phyloP scores from a whole-genome alignment of 2,888 invertebrate species.

The Keiferia lycopersicella region DNA sequence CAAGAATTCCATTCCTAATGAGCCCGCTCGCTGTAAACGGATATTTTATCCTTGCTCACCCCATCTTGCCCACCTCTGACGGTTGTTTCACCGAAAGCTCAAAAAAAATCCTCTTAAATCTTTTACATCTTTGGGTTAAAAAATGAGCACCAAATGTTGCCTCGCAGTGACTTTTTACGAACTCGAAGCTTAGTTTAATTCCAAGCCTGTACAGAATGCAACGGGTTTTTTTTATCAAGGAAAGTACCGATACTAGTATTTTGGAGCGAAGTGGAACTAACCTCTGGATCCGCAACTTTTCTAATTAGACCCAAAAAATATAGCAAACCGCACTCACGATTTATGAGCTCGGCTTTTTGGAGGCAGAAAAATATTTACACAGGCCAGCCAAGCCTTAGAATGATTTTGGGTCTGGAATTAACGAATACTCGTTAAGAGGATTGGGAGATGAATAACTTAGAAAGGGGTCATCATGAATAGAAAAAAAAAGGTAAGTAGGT shows the following conservation, averaged over 20 bases:
- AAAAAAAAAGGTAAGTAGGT: background rate
- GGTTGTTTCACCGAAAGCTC: too few relatives aligned
- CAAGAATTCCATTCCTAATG: slow-evolving; percentile 70
- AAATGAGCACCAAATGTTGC: too few relatives aligned
- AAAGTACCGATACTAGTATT: too few relatives aligned
- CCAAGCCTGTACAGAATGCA: too few relatives aligned
- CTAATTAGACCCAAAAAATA: slow-evolving; percentile 46
- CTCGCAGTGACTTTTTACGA: too few relatives aligned
- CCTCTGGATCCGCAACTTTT: slow-evolving; percentile 46
- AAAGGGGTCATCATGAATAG: background rate
- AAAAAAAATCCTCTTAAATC: too few relatives aligned
- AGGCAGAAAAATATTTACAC: slow-evolving; percentile 20
- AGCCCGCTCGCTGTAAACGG: slow-evolving; percentile 65
- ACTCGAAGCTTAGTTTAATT: too few relatives aligned
- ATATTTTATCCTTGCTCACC: slow-evolving; percentile 51
- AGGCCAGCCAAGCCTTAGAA: slow-evolving; percentile 15
- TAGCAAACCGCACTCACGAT: slow-evolving; percentile 30
- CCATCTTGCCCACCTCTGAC: slow-evolving; percentile 38
- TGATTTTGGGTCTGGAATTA: slow-evolving; percentile 1
- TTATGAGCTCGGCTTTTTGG: slow-evolving; percentile 24
- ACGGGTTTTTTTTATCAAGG: too few relatives aligned
- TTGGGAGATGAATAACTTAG: background rate
- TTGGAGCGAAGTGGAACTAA: too few relatives aligned
- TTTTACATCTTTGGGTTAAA: too few relatives aligned
- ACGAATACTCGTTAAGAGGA: background rate